phyloP scores from a whole-genome alignment of 2,888 invertebrate species.

The Acanthosepion esculentum region DNA sequence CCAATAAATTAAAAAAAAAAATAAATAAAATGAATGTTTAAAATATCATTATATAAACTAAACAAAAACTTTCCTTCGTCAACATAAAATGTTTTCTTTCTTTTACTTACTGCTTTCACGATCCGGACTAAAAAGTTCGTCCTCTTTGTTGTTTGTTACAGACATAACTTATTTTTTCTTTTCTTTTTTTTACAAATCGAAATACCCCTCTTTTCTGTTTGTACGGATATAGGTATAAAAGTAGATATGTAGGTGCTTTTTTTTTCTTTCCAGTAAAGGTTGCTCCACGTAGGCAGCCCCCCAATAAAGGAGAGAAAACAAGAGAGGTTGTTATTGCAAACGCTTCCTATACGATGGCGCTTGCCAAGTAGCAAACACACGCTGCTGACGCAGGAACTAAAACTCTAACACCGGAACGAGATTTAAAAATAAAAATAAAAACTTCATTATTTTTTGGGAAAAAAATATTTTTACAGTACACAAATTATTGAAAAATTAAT shows the following conservation, averaged over 20 bases:
- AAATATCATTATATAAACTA: too few relatives aligned
- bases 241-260: not conserved
- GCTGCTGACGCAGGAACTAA: too few relatives aligned
- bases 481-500: not conserved
- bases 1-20: too few relatives aligned
- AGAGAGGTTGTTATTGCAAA: not conserved
- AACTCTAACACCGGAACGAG: too few relatives aligned
- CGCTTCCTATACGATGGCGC: too few relatives aligned
- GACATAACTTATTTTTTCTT: not conserved
- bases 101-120: not conserved
- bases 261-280: not conserved
- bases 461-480: too few relatives aligned
- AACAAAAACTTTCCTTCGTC: too few relatives aligned
- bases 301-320: not conserved
- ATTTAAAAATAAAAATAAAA: too few relatives aligned
- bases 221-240: not conserved
- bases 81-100: not conserved
- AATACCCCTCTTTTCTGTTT: not conserved
- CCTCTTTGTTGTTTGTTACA: not conserved
- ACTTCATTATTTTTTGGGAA: too few relatives aligned
- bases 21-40: too few relatives aligned
- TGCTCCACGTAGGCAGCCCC: not conserved
- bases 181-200: not conserved
- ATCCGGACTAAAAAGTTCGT: constrained; percentile 38
- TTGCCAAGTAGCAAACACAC: too few relatives aligned